A percentile compares a stretch with the other conserved stretches of the same genome.
phyloP scores from a whole-genome alignment of 2,113 vertebrate genomes.

The Phoenicopterus ruber region DNA sequence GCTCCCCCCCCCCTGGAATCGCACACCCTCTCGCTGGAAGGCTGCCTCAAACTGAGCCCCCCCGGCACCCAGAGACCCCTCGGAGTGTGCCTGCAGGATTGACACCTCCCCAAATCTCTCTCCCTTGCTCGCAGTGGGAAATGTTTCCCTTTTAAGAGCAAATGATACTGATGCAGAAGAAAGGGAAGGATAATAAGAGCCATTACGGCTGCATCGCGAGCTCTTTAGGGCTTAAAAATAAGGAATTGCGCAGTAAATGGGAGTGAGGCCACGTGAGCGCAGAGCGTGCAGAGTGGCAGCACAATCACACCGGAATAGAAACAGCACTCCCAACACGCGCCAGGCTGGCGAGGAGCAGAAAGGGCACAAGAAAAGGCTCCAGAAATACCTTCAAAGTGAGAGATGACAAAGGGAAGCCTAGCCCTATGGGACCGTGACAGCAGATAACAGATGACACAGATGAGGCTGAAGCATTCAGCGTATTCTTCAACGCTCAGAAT shows the following conservation, averaged over 20 bases:
- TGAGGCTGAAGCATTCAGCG: neutral
- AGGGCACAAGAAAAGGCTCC: neutral
- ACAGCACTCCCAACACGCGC: neutral
- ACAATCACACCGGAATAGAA: neutral
- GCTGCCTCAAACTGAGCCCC: neutral
- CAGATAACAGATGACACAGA: neutral
- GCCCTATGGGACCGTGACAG: neutral
- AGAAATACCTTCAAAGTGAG: slow-evolving; percentile 47
- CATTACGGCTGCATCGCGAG: rapidly evolving
- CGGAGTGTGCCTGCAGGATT: rapidly evolving
- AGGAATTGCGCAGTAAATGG: neutral
- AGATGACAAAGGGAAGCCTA: slow-evolving; percentile 16
- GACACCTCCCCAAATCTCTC: neutral
- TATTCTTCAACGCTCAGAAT: neutral
- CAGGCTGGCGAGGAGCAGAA: neutral
- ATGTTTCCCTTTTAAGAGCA: neutral
- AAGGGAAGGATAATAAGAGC: neutral
- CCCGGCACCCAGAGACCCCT: neutral
- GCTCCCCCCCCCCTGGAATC: neutral
- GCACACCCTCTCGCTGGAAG: rapidly evolving
- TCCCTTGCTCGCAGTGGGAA: neutral
- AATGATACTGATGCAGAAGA: neutral
- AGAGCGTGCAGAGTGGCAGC: neutral
- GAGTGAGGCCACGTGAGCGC: neutral
- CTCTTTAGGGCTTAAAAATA: neutral